A percentile compares a stretch with the other conserved stretches of the same genome.
Evolutionary conservation across 2,888 invertebrate species (phyloP).

Genomic region (Drosophila maculinotata): DNA sequence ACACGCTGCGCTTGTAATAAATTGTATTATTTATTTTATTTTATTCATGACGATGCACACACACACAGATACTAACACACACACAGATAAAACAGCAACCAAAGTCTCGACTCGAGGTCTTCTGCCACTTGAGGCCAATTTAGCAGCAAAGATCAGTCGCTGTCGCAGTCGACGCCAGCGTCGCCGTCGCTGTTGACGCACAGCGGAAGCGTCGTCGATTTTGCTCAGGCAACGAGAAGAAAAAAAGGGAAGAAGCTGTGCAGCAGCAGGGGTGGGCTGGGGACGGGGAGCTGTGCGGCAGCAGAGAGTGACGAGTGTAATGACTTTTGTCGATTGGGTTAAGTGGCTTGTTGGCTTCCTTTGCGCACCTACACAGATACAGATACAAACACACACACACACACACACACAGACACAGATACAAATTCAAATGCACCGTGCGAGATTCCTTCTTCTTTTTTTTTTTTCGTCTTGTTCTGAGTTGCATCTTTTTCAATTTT

Average conservation of each 20-base stretch:
- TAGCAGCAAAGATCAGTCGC: constrained; percentile 58
- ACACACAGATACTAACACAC: not conserved
- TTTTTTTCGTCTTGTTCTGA: constrained; percentile 28
- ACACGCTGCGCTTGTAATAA: constrained; percentile 69
- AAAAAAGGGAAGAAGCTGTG: constrained; percentile 26
- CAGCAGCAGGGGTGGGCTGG: not conserved
- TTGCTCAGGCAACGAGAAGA: too few species aligned
- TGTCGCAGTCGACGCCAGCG: constrained; percentile 25
- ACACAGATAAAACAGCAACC: constrained; percentile 1
- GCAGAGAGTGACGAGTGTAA: constrained; percentile 82
- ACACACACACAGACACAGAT: constrained; percentile 28
- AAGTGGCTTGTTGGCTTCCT: constrained; percentile 83
- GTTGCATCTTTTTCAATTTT: constrained; percentile 79
- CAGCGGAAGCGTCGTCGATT: constrained; percentile 77
- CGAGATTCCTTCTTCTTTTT: constrained; percentile 58
- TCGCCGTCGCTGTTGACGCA: constrained; percentile 38
- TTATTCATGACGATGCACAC: constrained; percentile 63
- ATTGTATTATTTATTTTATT: constrained; percentile 81
- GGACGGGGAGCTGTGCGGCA: constrained; percentile 14
- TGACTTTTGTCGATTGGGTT: constrained; percentile 84
- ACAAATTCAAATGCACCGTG: constrained; percentile 64
- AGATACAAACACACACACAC: constrained; percentile 25
- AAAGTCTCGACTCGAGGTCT: constrained; percentile 19
- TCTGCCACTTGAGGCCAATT: constrained; percentile 69
- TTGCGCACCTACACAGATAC: constrained; percentile 61